A percentile compares a stretch with the other conserved stretches of the same genome.
phyloP scores from a whole-genome alignment of 1,140 invertebrate genomes.

The Drosophila subobscura region DNA sequence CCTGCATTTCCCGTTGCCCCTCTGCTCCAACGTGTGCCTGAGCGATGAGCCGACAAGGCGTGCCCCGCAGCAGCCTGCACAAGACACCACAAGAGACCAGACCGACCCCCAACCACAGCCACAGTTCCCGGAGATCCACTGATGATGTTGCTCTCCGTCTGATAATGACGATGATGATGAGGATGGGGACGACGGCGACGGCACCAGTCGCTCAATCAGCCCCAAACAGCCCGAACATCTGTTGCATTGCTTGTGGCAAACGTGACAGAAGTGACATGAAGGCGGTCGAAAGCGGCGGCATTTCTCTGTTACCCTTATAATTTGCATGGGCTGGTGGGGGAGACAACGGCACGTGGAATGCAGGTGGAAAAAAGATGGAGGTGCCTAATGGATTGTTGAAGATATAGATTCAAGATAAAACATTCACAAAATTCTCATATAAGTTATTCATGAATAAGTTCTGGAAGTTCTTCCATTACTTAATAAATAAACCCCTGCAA shows the following conservation, averaged over 20 bases:
- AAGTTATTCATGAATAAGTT: no score
- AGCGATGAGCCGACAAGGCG: slow-evolving; percentile 59
- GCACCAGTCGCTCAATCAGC: slow-evolving; percentile 70
- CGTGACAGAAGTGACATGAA: slow-evolving; percentile 58
- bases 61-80: slow-evolving; percentile 48
- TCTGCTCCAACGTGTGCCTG: slow-evolving; percentile 13
- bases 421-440: no score
- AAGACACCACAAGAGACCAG: slow-evolving; percentile 16
- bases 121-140: neutral
- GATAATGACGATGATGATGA: slow-evolving; percentile 23
- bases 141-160: slow-evolving; percentile 19
- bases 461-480: no score
- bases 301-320: slow-evolving; percentile 39
- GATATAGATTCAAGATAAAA: no score
- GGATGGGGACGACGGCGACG: slow-evolving; percentile 28
- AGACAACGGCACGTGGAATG: no score
- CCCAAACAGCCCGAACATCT: slow-evolving; percentile 72
- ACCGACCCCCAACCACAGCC: neutral
- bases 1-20: slow-evolving; percentile 3
- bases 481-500: no score
- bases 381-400: slow-evolving; percentile 7
- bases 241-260: slow-evolving; percentile 61
- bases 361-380: neutral
- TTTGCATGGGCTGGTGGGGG: slow-evolving; percentile 37
- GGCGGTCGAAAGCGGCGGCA: slow-evolving; percentile 49